phyloP scores from a whole-genome alignment of 2,113 vertebrate genomes.

The Anhinga anhinga region DNA sequence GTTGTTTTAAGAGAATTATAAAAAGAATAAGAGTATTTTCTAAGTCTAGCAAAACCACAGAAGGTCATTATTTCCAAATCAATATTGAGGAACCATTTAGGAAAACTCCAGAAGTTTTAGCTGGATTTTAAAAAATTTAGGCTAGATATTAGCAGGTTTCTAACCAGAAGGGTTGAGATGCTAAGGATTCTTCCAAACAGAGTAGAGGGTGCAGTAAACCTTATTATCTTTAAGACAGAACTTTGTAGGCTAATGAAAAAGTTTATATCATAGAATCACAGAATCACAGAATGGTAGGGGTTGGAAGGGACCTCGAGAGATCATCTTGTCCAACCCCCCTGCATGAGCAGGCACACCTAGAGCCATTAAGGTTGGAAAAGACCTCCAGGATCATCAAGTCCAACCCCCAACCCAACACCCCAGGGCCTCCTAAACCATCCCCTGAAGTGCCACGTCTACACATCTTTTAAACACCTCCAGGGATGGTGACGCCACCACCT shows the following conservation, averaged over 20 bases:
- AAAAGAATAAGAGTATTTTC: neutral
- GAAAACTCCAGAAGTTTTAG: neutral
- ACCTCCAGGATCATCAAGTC: too few species aligned
- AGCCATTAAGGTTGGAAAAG: too few species aligned
- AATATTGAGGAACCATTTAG: neutral
- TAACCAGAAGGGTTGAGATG: neutral
- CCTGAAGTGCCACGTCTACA: too few species aligned
- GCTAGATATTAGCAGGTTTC: neutral
- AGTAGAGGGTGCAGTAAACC: neutral
- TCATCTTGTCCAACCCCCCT: too few species aligned
- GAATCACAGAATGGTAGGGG: too few species aligned
- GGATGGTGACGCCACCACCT: too few species aligned
- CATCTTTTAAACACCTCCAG: too few species aligned
- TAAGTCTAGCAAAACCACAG: neutral
- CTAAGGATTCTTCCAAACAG: neutral
- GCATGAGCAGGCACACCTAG: too few species aligned
- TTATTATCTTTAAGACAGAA: neutral
- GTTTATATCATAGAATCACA: too few species aligned
- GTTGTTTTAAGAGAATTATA: neutral
- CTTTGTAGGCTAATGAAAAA: neutral
- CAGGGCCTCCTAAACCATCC: too few species aligned
- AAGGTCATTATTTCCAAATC: neutral
- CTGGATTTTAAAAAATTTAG: neutral
- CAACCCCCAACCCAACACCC: too few species aligned
- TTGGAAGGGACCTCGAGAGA: too few species aligned